Evolutionary conservation across 35 echinoderm and acorn worm species (phyloP).

Genomic region (Patiria miniata): DNA sequence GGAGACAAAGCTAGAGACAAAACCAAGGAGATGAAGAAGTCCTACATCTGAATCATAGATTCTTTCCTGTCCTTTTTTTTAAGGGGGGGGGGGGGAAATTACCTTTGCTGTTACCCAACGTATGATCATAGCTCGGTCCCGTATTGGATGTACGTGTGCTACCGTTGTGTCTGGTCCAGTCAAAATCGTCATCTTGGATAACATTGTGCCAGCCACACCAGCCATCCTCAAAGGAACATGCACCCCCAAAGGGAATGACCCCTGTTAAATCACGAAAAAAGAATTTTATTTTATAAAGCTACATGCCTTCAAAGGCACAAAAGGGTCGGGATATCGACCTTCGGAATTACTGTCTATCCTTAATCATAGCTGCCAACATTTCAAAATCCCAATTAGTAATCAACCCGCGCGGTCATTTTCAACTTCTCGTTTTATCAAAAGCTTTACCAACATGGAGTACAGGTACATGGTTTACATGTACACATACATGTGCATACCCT

Average conservation of each 20-base stretch:
- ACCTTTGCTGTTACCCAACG: conserved; percentile 63
- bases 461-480: too few relatives aligned
- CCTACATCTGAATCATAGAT: too few relatives aligned
- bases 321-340: not conserved
- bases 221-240: conserved; percentile 72
- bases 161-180: conserved; percentile 71
- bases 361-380: not conserved
- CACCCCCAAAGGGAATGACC: conserved; percentile 36
- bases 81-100: too few relatives aligned
- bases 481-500: too few relatives aligned
- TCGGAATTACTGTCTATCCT: not conserved
- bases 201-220: conserved; percentile 71
- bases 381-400: too few relatives aligned
- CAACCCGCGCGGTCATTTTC: too few relatives aligned
- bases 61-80: too few relatives aligned
- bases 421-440: too few relatives aligned
- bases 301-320: not conserved
- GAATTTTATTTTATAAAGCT: too few relatives aligned
- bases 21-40: too few relatives aligned
- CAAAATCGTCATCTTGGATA: conserved; percentile 41
- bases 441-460: too few relatives aligned
- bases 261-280: conserved; percentile 24
- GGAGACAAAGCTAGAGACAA: too few relatives aligned
- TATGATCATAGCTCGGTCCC: conserved; percentile 66
- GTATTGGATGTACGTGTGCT: conserved; percentile 46